These are phyloP conservation scores for Philopedon plagiatum DNA, from an alignment of 2,888 invertebrate genomes.

Conservation along the genomic window DNA sequence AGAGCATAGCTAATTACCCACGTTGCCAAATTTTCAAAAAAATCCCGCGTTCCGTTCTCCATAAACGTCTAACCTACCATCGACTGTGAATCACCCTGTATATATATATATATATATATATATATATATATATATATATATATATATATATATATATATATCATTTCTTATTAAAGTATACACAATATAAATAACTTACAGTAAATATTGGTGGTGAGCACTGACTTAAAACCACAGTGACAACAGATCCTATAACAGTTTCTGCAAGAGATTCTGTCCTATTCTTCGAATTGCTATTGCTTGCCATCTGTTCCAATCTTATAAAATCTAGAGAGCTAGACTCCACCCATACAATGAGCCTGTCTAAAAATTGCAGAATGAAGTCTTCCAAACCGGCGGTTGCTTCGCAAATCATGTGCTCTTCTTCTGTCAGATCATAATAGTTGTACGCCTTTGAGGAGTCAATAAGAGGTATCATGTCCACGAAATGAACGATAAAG, in stretches of 20 bases:
- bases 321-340: constrained; percentile 79
- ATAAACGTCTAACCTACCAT: no score
- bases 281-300: constrained; percentile 73
- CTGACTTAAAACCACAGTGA: constrained; percentile 79
- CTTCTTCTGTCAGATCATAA: constrained; percentile 82
- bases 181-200: constrained; percentile 57
- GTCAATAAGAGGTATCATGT: constrained; percentile 87
- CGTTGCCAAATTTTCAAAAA: no score
- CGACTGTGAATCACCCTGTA: no score
- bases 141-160: no score
- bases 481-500: constrained; percentile 82
- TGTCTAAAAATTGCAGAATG: constrained; percentile 86
- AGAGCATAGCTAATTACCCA: no score
- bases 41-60: no score
- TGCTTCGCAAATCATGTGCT: constrained; percentile 81
- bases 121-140: neutral
- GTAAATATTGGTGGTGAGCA: constrained; percentile 77
- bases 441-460: constrained; percentile 81
- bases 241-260: constrained; percentile 78
- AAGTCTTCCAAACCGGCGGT: constrained; percentile 93
- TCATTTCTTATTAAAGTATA: constrained; percentile 1
- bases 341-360: constrained; percentile 80
- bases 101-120: no score
- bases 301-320: constrained; percentile 75
- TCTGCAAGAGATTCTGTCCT: constrained; percentile 82